phyloP scores from a whole-genome alignment of 2,888 invertebrate species.

The Agrochola lota region DNA sequence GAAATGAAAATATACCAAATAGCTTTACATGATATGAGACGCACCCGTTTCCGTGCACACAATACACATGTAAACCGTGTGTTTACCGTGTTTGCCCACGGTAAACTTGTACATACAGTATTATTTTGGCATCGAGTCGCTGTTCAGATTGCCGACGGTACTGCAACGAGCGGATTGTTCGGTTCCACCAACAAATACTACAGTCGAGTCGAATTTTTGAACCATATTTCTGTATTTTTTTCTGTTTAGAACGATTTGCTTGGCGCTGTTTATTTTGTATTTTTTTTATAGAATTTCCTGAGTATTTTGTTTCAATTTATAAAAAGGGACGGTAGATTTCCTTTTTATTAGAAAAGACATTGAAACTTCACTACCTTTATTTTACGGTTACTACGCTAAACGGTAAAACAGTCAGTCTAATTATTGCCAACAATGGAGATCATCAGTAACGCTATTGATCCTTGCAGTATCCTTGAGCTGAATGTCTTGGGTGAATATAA shows the following conservation, averaged over 20 bases:
- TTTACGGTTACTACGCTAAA: neutral
- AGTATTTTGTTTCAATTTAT: neutral
- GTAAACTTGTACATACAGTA: conserved; percentile 23
- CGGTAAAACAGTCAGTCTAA: neutral
- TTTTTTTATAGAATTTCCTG: conserved; percentile 1
- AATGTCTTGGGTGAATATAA: neutral
- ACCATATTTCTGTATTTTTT: conserved; percentile 44
- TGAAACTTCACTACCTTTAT: neutral
- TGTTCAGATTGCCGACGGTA: conserved; percentile 43
- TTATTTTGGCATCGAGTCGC: conserved; percentile 46
- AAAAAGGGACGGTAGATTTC: neutral
- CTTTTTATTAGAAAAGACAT: neutral
- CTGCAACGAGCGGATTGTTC: conserved; percentile 56
- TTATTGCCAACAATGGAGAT: neutral
- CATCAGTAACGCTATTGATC: neutral
- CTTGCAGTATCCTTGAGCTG: neutral
- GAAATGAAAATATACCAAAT: no score
- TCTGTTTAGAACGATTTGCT: conserved; percentile 32
- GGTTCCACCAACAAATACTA: conserved; percentile 59
- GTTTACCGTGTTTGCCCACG: no score
- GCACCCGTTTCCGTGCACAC: no score
- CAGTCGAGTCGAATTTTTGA: conserved; percentile 37
- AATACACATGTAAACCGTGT: no score
- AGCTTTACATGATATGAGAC: no score
- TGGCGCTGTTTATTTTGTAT: conserved; percentile 10